These are phyloP conservation scores for Apamea sordens DNA, from an alignment of 2,888 invertebrate species.

Conservation along the genomic window DNA sequence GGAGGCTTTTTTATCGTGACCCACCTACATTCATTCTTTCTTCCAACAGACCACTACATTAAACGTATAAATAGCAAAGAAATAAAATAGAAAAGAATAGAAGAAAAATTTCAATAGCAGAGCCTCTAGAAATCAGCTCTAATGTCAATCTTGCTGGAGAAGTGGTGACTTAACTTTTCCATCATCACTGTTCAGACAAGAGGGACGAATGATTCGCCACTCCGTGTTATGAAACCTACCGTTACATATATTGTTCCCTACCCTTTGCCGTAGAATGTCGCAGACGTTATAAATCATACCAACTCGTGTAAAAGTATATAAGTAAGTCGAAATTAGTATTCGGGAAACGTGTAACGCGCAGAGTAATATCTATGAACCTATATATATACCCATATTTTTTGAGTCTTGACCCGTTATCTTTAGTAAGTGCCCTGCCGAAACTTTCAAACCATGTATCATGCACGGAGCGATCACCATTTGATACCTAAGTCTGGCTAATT, in stretches of 20 bases:
- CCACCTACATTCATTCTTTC: background rate
- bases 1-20: background rate
- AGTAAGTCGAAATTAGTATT: constrained; percentile 57
- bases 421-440: no score
- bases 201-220: background rate
- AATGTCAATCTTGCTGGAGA: background rate
- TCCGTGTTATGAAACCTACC: background rate
- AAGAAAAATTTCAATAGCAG: background rate
- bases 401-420: no score
- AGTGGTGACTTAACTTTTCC: background rate
- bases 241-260: background rate
- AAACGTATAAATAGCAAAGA: no score
- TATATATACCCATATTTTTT: no score
- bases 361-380: constrained; percentile 54
- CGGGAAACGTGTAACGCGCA: constrained; percentile 39
- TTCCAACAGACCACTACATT: background rate
- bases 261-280: background rate
- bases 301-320: constrained; percentile 34
- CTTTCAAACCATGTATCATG: no score
- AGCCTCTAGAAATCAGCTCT: background rate
- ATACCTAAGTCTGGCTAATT: no score
- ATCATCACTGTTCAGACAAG: background rate
- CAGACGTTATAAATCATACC: background rate
- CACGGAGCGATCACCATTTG: no score
- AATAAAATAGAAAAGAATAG: no score